A percentile compares a stretch with the other conserved stretches of the same genome.
phyloP scores from a whole-genome alignment of 2,113 vertebrate genomes.

The Cricetomys ansorgei region DNA sequence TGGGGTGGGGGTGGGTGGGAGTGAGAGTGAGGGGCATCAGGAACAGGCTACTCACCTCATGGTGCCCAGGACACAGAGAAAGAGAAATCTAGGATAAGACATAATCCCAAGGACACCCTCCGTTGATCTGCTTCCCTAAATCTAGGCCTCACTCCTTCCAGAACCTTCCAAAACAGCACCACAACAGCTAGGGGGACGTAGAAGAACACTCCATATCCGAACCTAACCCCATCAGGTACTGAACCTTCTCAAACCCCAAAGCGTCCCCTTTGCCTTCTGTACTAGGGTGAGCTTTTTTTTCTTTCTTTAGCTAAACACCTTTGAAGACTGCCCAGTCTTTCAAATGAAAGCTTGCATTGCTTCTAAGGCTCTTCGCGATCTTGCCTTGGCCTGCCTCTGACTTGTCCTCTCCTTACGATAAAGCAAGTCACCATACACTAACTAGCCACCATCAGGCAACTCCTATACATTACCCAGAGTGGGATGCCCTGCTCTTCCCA shows the following conservation, averaged over 20 bases:
- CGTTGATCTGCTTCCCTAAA: neutral
- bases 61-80: neutral
- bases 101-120: neutral
- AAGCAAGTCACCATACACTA: neutral
- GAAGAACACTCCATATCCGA: neutral
- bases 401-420: neutral
- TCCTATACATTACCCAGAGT: neutral
- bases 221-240: neutral
- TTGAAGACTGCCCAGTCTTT: neutral
- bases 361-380: neutral
- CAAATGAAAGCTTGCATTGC: neutral
- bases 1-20: no score
- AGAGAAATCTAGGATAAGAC: neutral
- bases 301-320: conserved; percentile 30
- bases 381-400: neutral
- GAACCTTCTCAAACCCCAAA: neutral
- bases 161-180: neutral
- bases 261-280: neutral
- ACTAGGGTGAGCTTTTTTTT: neutral
- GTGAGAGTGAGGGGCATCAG: neutral
- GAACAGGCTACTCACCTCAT: neutral
- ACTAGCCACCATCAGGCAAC: neutral
- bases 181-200: neutral
- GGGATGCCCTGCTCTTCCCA: neutral
- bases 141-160: neutral